Conservation (phyloP, 2,888 invertebrate genomes). For the Carabus problematicus region DNA sequence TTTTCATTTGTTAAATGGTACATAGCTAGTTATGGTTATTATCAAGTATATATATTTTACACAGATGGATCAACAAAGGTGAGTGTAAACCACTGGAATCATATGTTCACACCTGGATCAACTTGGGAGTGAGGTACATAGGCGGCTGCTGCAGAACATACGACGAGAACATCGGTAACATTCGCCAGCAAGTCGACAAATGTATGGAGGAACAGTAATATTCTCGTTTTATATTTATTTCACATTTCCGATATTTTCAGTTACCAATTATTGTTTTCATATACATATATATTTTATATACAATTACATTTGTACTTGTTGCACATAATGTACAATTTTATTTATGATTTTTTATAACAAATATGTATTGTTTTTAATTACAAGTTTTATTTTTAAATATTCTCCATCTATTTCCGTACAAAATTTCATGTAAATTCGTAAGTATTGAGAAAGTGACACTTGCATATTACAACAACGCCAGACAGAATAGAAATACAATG, state of each 20-base stretch:
- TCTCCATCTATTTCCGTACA: too few species aligned
- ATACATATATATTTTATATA: neutral
- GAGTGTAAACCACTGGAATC: constrained; percentile 70
- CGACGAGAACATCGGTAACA: constrained; percentile 75
- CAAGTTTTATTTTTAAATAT: neutral
- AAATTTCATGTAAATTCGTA: too few species aligned
- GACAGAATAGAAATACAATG: neutral
- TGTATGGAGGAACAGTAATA: constrained; percentile 43
- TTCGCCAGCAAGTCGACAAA: constrained; percentile 65
- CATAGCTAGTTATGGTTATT: too few species aligned
- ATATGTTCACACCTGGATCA: constrained; percentile 80
- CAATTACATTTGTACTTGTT: too few species aligned
- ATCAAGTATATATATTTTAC: constrained; percentile 20
- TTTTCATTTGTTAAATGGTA: too few species aligned
- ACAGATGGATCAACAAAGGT: constrained; percentile 71
- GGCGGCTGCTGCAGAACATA: constrained; percentile 90
- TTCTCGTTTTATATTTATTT: constrained; percentile 6
- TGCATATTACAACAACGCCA: too few species aligned
- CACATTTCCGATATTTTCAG: neutral
- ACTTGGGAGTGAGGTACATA: constrained; percentile 77
- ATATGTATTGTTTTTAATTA: constrained; percentile 2
- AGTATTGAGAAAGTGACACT: too few species aligned
- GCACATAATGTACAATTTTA: too few species aligned
- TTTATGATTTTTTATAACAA: neutral
- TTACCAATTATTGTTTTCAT: neutral